phyloP scores from a whole-genome alignment of 2,888 invertebrate species.

The Sympetrum striolatum region DNA sequence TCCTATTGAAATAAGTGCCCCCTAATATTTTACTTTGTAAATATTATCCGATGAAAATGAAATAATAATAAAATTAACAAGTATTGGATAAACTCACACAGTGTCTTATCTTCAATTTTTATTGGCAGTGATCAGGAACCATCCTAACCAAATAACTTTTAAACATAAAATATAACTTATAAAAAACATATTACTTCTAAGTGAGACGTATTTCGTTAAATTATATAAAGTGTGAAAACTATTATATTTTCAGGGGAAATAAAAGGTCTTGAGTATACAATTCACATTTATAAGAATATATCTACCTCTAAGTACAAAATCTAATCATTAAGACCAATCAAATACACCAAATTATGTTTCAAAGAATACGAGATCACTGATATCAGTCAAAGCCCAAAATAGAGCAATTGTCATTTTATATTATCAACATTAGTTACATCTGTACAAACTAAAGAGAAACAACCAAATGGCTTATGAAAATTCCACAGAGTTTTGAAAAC shows the following conservation, averaged over 20 bases:
- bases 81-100: no score
- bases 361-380: constrained; percentile 30
- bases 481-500: background rate
- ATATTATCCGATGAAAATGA: no score
- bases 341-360: background rate
- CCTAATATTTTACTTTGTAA: no score
- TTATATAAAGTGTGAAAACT: background rate
- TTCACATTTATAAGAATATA: background rate
- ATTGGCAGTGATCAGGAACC: background rate
- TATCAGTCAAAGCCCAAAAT: constrained; percentile 3
- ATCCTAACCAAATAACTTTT: background rate
- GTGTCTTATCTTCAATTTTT: background rate
- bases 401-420: background rate
- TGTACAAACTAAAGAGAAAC: background rate
- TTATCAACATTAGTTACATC: background rate
- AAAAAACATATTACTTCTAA: background rate
- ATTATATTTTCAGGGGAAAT: background rate
- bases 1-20: no score
- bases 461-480: background rate
- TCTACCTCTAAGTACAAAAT: background rate
- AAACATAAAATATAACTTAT: background rate
- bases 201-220: background rate
- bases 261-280: background rate
- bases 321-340: background rate
- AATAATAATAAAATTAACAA: no score